Conservation (phyloP, 2,113 vertebrate genomes). For the Eidolon helvum region DNA sequence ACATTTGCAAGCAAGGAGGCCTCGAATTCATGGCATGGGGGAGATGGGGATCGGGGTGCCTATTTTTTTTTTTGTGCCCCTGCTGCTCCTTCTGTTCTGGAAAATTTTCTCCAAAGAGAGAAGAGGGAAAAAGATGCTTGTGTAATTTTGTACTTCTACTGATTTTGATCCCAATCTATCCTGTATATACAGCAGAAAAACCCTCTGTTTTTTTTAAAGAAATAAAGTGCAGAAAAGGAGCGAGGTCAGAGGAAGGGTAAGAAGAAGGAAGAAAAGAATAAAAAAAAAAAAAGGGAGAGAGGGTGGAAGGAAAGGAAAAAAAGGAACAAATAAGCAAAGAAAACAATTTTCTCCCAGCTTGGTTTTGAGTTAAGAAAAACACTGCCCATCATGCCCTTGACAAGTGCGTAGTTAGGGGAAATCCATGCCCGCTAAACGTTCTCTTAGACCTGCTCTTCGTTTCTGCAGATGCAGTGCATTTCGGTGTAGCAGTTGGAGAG, state of each 20-base stretch:
- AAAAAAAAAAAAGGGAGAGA: neutral
- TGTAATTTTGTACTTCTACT: neutral
- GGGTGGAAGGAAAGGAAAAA: neutral
- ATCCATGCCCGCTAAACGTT: rapidly evolving
- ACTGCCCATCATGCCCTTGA: neutral
- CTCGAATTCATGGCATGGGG: neutral
- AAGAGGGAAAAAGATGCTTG: neutral
- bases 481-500: neutral
- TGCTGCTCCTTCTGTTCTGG: neutral
- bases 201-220: neutral
- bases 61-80: neutral
- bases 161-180: constrained; percentile 27
- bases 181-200: neutral
- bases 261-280: neutral
- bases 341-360: neutral
- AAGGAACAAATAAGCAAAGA: neutral
- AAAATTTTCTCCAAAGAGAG: constrained; percentile 50
- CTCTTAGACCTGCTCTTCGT: neutral
- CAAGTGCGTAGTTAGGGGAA: rapidly evolving
- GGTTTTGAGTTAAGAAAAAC: neutral
- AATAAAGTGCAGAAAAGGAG: neutral
- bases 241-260: neutral
- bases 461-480: neutral
- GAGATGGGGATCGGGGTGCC: neutral
- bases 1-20: neutral